phyloP scores from a whole-genome alignment of 1,140 invertebrate genomes.

The Babylonia areolata region DNA sequence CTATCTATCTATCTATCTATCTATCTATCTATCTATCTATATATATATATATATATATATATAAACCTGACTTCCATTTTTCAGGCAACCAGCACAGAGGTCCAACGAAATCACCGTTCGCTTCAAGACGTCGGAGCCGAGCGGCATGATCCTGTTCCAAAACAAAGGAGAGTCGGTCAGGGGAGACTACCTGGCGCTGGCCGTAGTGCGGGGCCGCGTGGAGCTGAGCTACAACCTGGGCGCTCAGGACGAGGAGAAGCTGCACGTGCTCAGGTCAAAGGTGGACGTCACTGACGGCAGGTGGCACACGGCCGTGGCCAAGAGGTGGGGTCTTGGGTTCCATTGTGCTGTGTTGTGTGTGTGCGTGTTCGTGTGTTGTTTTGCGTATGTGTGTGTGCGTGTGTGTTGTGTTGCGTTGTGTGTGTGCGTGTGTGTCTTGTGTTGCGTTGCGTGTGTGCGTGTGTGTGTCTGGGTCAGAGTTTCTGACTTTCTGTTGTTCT shows the following conservation, averaged over 20 bases:
- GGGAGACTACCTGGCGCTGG: conserved; percentile 81
- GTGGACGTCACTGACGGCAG: conserved; percentile 83
- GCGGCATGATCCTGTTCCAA: conserved; percentile 84
- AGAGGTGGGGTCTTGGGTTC: too few relatives aligned
- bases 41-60: not conserved
- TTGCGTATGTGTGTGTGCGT: too few relatives aligned
- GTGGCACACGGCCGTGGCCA: conserved; percentile 84
- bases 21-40: not conserved
- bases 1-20: not conserved
- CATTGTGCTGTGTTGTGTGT: too few relatives aligned
- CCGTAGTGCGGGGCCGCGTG: conserved; percentile 80
- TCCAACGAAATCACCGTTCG: conserved; percentile 84
- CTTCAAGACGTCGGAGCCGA: conserved; percentile 81
- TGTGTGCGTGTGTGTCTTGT: too few relatives aligned
- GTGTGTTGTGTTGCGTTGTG: too few relatives aligned
- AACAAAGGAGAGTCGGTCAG: conserved; percentile 78
- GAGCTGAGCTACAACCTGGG: conserved; percentile 83
- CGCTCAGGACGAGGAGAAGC: conserved; percentile 76
- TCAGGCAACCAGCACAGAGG: conserved; percentile 79
- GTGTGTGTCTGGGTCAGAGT: too few relatives aligned
- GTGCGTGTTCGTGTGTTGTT: too few relatives aligned
- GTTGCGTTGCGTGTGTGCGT: too few relatives aligned
- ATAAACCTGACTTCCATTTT: conserved; percentile 41
- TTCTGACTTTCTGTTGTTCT: too few relatives aligned
- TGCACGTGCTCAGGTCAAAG: conserved; percentile 79